Base-by-base conservation (phyloP, 2,888 invertebrate species). In the Zygothrica quintamaculata region DNA sequence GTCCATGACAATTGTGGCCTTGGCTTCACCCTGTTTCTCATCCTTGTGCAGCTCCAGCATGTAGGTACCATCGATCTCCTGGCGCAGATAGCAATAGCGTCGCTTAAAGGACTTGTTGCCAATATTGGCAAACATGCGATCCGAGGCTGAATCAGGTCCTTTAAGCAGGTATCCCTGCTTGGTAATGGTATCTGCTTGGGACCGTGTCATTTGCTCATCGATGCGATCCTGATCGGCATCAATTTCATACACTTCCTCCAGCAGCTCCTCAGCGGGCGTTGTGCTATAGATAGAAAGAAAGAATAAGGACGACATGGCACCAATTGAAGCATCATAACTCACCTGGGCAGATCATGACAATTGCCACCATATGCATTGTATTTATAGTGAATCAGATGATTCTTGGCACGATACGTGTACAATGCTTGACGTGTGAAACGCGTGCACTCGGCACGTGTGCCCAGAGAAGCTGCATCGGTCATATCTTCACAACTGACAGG, bases 41-140 rank as follows among this genome's bases (percentile, higher is more conserved):
- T 98, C 98, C 92, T 98, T 98, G 90, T 96, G 96, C 77, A 98
- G 93, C 91, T 98, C 97, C 50, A 98, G 92, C 86, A 97, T 96
- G 87, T 97, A 97, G 0, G 97, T 96, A 40, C 96, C 97, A 89
- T 98, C 97, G 25, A 97, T 95, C 92, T 97, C 97, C 90, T 96
- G 95, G 67, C 97, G 93, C 89, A 98, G 93, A 92, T 96, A 96
- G 92, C 97, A 97, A 91, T 96, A 98, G 62, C 93, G 92, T 90
- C 97, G 93, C 92, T 98, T 98, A 90, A 97, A 98, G 55, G 97
- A 97, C 91, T 97, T 97, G 15, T 97, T 97, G 70, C 96, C 96
- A 84, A 98, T 95, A 90, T 97, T 96, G 70, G 95, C 95, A 92
- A 98, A 97, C 92, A 97, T 96, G 73, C 96, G 93, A 90, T 98